A percentile compares a stretch with the other conserved stretches of the same genome.
Conservation (phyloP, 2,797 vertebrate genomes). For the Enteromius paludinosus region DNA sequence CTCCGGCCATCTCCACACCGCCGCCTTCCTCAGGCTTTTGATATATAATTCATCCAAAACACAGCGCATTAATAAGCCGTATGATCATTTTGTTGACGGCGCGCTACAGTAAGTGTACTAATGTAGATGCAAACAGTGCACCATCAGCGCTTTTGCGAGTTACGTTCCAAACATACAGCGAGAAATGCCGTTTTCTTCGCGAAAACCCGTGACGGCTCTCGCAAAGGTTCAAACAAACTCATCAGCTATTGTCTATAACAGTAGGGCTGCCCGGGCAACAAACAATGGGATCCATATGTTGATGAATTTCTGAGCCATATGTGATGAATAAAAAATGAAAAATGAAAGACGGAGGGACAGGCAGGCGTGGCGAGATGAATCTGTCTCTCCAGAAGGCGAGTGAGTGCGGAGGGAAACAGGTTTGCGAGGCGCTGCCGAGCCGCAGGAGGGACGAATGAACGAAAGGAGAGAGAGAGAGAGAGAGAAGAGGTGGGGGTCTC, state of each 20-base stretch:
- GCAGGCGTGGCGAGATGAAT: constrained; percentile 63
- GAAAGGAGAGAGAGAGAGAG: background rate
- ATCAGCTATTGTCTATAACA: constrained; percentile 57
- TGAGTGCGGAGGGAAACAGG: constrained; percentile 65
- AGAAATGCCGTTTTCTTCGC: background rate
- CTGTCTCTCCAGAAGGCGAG: constrained; percentile 67
- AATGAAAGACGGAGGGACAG: constrained; percentile 61
- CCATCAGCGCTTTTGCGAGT: constrained; percentile 58
- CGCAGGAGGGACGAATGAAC: constrained; percentile 56
- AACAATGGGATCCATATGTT: constrained; percentile 60
- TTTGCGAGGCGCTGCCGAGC: constrained; percentile 63
- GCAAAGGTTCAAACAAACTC: constrained; percentile 55
- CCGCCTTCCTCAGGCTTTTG: constrained; percentile 40
- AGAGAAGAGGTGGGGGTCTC: constrained; percentile 32
- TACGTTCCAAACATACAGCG: constrained; percentile 45
- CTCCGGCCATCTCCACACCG: constrained; percentile 27
- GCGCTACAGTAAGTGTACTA: constrained; percentile 53
- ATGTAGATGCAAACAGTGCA: constrained; percentile 55
- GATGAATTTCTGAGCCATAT: constrained; percentile 60
- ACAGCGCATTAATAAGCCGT: constrained; percentile 61
- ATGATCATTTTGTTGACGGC: constrained; percentile 57
- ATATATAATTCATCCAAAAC: constrained; percentile 63
- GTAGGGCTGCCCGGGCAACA: constrained; percentile 41
- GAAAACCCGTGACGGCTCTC: constrained; percentile 25
- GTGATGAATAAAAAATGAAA: constrained; percentile 55